phyloP scores from a whole-genome alignment of 2,113 vertebrate species.

The Maccullochella peelii region DNA sequence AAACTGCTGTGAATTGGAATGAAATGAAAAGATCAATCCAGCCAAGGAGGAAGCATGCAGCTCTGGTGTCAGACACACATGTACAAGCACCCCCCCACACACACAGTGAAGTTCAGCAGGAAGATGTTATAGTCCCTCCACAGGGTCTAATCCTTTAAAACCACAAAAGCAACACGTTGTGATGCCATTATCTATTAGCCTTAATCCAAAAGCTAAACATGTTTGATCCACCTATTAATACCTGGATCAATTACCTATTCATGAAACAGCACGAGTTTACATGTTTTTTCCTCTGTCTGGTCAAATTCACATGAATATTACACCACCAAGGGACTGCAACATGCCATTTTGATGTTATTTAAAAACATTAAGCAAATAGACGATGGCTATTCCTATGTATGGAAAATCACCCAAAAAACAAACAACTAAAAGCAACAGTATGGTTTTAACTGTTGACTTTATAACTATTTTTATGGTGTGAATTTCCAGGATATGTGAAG shows the following conservation, averaged over 20 bases:
- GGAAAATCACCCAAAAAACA: constrained; percentile 41
- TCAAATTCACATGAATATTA: constrained; percentile 9
- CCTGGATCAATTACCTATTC: constrained; percentile 55
- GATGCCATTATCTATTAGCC: constrained; percentile 65
- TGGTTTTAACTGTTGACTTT: constrained; percentile 55
- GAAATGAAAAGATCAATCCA: constrained; percentile 46
- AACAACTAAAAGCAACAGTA: constrained; percentile 46
- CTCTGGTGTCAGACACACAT: constrained; percentile 48
- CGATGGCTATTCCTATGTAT: constrained; percentile 31
- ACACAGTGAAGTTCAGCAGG: constrained; percentile 27
- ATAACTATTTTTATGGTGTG: constrained; percentile 53
- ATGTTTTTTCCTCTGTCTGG: constrained; percentile 11
- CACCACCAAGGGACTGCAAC: constrained; percentile 1
- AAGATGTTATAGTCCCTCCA: constrained; percentile 44
- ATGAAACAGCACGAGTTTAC: neutral
- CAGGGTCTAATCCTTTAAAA: constrained; percentile 68
- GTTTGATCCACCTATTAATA: constrained; percentile 68
- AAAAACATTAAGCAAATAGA: constrained; percentile 44
- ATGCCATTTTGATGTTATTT: constrained; percentile 31
- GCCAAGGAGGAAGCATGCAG: constrained; percentile 29
- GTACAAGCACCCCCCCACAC: constrained; percentile 19
- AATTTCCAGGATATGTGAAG: constrained; percentile 30
- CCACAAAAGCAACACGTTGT: constrained; percentile 64
- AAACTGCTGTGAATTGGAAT: neutral
- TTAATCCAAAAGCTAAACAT: constrained; percentile 67